A percentile compares a stretch with the other conserved stretches of the same genome.
Conservation (phyloP, 2,797 vertebrate genomes). For the Lepidocolaptes lacrymiger region DNA sequence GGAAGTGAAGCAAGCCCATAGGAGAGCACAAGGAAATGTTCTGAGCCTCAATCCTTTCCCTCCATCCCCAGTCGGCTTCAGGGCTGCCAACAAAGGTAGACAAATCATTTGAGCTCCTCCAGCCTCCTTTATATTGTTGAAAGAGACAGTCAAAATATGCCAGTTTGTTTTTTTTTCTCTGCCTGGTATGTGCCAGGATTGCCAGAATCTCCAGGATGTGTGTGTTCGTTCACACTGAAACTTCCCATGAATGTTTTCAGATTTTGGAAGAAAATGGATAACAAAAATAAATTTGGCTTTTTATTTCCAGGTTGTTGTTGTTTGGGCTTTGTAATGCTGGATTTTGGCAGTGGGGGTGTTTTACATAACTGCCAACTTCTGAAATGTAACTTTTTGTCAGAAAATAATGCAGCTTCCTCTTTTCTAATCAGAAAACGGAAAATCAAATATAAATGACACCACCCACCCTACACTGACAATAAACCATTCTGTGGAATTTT, state of each 20-base stretch:
- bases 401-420: slow-evolving; percentile 40
- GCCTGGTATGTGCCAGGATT: neutral
- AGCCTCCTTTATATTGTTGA: neutral
- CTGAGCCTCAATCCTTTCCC: neutral
- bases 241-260: neutral
- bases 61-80: neutral
- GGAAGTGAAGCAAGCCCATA: neutral
- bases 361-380: slow-evolving; percentile 22
- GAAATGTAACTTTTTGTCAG: slow-evolving; percentile 13
- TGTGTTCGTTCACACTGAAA: neutral
- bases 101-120: neutral
- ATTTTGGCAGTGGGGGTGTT: neutral
- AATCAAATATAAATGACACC: slow-evolving; percentile 39
- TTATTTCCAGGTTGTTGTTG: neutral
- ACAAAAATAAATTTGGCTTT: neutral
- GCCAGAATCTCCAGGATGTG: neutral
- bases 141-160: neutral
- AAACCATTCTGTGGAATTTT: slow-evolving; percentile 25
- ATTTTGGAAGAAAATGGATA: neutral
- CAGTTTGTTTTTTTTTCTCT: neutral
- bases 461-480: neutral
- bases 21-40: slow-evolving; percentile 5
- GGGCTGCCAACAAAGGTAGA: neutral
- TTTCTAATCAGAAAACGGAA: slow-evolving; percentile 45
- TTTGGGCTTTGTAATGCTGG: neutral